Evolutionary conservation across 1,140 invertebrate species (phyloP).

Genomic region (Spodoptera frugiperda): DNA sequence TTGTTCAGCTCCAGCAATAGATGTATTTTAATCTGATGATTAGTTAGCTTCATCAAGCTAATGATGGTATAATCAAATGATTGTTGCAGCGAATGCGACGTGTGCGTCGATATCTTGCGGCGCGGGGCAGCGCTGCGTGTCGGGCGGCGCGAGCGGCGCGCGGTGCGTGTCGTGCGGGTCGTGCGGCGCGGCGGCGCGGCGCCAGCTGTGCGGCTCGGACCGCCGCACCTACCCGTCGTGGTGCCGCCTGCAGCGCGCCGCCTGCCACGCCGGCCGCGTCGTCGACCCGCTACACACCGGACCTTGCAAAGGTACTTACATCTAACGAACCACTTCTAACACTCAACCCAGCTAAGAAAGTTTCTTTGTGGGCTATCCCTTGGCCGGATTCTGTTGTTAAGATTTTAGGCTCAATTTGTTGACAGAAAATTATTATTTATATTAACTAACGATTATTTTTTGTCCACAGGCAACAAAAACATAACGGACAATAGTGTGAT

Average conservation of each 20-base stretch:
- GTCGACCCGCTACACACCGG: slow-evolving; percentile 92
- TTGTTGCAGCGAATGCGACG: slow-evolving; percentile 89
- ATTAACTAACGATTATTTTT: slow-evolving; percentile 49
- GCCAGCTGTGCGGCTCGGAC: slow-evolving; percentile 92
- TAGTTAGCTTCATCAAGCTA: too few relatives aligned
- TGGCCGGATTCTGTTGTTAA: too few relatives aligned
- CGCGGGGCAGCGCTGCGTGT: slow-evolving; percentile 91
- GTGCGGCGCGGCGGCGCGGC: slow-evolving; percentile 87
- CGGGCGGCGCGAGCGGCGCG: slow-evolving; percentile 89
- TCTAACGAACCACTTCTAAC: not conserved
- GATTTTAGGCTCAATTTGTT: too few relatives aligned
- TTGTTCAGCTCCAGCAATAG: too few relatives aligned
- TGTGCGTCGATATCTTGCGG: slow-evolving; percentile 92
- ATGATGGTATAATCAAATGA: too few relatives aligned
- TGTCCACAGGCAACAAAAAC: slow-evolving; percentile 74
- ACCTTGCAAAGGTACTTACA: slow-evolving; percentile 87
- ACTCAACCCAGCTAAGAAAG: too few relatives aligned
- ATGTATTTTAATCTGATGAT: too few relatives aligned
- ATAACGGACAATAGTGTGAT: slow-evolving; percentile 80
- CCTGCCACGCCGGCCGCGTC: slow-evolving; percentile 92
- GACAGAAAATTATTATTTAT: too few relatives aligned
- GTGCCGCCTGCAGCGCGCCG: slow-evolving; percentile 94
- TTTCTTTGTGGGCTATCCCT: too few relatives aligned
- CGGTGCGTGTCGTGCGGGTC: slow-evolving; percentile 94
- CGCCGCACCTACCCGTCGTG: slow-evolving; percentile 94